Conservation (phyloP, 2,797 vertebrate species). For the Limosa lapponica region DNA sequence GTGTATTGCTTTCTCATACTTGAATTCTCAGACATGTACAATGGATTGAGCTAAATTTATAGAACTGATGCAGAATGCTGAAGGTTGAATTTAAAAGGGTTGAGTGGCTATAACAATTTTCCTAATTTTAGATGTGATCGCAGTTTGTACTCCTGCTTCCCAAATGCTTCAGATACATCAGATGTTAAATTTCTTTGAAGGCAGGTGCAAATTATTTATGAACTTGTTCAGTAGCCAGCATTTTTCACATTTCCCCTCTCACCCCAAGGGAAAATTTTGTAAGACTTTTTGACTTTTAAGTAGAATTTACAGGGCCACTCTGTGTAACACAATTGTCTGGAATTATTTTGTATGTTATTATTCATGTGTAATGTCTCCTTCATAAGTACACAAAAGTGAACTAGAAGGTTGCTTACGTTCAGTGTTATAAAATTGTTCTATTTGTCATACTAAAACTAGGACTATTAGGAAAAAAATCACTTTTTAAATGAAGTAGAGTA, state of each 20-base stretch:
- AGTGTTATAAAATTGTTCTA: not conserved
- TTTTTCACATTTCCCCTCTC: not conserved
- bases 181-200: slow-evolving; percentile 8
- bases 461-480: not conserved
- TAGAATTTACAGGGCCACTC: not conserved
- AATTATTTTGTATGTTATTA: not conserved
- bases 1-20: not conserved
- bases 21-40: not conserved
- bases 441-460: not conserved
- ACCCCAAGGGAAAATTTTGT: not conserved
- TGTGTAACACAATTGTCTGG: not conserved
- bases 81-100: not conserved
- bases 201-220: slow-evolving; percentile 17
- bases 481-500: not conserved
- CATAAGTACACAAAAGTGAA: not conserved
- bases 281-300: not conserved
- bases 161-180: not conserved
- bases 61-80: not conserved
- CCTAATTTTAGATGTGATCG: not conserved
- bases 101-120: not conserved
- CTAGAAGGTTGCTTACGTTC: not conserved
- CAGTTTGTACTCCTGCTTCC: not conserved
- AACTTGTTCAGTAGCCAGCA: not conserved
- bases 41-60: not conserved
- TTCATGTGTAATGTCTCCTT: not conserved